Evolutionary conservation across 2,113 vertebrate genomes (phyloP), one percentile per base, ranked within the genome.

Genomic region (Lagenorhynchus albirostris): DNA sequence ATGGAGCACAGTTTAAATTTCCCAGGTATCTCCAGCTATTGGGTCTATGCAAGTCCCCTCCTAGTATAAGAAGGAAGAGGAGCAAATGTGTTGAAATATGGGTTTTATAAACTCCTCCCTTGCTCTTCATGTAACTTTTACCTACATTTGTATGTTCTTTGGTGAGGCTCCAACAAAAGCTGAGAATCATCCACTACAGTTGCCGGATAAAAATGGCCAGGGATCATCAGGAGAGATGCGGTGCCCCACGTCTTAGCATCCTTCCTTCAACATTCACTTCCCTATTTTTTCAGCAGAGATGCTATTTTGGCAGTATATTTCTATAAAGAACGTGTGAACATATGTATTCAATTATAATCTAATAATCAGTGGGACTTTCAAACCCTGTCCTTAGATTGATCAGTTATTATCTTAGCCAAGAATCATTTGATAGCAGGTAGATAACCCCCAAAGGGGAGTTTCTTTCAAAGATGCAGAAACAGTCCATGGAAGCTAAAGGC

Each of bases 351-450:
- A 81, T 67, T 41, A 85, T 88, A 50, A 92, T 88, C 80, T 87
- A 89, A 67, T 55, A 65, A 77, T 67, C 92, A 89, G n/a, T 67
- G 63, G 33, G 38, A 77, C 26, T 91, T 85, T 88, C 50, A 95
- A 88, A 81, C 4, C 36, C 13, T 29, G 6, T 44, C 21, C 20
- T 97, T 65, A 91, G 74, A 58, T n/a, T 60, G 68, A 60, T 76
- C 36, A 58, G 47, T 82, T 83, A 73, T 74, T 26, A 76, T 67
- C 36, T 20, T 36, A 83, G 81, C 44, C 18, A 80, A 76, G 38
- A 92, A 62, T 71, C 31, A 44, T 94, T 65, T 86, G 26, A 83
- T 8, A 90, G n/a, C 41, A 92, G 23, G 3, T 47, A 89, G 33
- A 2, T 25, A 84, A 50, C 17, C 12, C 36, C 26, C 36, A 73